Evolutionary conservation across 2,888 invertebrate species (phyloP).

Genomic region (Meiosimyza decipiens): DNA sequence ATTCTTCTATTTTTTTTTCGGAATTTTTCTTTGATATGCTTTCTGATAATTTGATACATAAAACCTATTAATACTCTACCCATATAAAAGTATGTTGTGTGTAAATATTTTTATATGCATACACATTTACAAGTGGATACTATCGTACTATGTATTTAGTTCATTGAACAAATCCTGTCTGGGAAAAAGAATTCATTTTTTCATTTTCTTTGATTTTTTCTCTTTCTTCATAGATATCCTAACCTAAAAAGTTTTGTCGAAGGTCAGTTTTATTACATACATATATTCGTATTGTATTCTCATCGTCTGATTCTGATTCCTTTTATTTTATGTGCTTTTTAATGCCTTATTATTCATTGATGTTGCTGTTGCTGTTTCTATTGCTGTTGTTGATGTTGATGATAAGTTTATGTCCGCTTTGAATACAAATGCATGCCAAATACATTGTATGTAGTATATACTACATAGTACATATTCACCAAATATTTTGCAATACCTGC

Average conservation of each 20-base stretch:
- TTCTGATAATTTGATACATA: constrained; percentile 52
- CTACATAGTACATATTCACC: no score
- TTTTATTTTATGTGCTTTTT: constrained; percentile 32
- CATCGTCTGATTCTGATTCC: constrained; percentile 11
- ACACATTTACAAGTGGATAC: constrained; percentile 15
- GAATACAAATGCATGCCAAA: no score
- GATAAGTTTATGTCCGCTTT: constrained; percentile 30
- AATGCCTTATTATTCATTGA: constrained; percentile 39
- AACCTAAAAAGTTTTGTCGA: constrained; percentile 40
- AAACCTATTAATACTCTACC: constrained; percentile 52
- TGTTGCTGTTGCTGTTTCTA: constrained; percentile 1
- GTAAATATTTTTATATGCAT: constrained; percentile 30
- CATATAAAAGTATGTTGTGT: constrained; percentile 37
- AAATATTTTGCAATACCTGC: no score
- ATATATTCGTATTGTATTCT: constrained; percentile 22
- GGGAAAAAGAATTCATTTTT: neutral
- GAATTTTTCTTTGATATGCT: constrained; percentile 39
- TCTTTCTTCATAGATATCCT: constrained; percentile 30
- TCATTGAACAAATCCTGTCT: constrained; percentile 18
- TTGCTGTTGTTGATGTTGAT: no score
- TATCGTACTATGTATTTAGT: neutral
- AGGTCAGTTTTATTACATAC: constrained; percentile 45
- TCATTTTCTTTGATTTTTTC: constrained; percentile 10
- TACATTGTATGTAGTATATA: no score
- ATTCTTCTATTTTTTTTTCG: constrained; percentile 17